Conservation (phyloP, 2,888 invertebrate genomes). For the Boloria euphrosyne region DNA sequence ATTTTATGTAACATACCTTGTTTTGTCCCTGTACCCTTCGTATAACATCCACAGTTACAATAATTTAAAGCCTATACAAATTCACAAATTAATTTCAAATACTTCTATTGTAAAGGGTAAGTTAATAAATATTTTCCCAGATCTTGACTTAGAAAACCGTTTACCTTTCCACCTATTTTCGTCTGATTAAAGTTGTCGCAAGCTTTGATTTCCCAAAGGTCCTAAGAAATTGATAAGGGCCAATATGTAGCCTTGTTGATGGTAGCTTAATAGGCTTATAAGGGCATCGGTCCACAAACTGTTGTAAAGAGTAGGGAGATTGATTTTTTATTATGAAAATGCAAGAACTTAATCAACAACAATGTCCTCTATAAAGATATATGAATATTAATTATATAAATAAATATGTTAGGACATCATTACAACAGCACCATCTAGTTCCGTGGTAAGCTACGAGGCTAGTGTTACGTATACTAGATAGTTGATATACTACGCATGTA, state of each 20-base stretch:
- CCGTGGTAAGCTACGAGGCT: no score
- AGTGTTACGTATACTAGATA: no score
- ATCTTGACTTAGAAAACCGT: constrained; percentile 18
- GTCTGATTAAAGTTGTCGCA: constrained; percentile 40
- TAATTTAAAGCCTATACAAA: no score
- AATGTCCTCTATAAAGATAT: background rate
- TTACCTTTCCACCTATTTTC: constrained; percentile 34
- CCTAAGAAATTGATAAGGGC: constrained; percentile 38
- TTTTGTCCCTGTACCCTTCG: no score
- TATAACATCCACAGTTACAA: no score
- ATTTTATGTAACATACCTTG: no score
- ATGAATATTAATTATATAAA: no score
- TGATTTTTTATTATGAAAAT: constrained; percentile 6
- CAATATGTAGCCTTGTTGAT: constrained; percentile 34
- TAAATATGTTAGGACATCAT: no score
- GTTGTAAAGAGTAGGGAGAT: background rate
- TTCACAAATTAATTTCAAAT: no score
- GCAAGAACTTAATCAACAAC: background rate
- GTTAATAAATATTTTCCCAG: constrained; percentile 12
- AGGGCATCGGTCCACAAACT: constrained; percentile 3
- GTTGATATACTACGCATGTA: no score
- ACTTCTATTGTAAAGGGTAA: background rate
- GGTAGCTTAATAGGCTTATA: constrained; percentile 36
- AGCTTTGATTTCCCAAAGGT: constrained; percentile 43
- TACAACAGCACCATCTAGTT: no score